phyloP scores from a whole-genome alignment of 2,797 vertebrate species.

The Pipistrellus pipistrellus region DNA sequence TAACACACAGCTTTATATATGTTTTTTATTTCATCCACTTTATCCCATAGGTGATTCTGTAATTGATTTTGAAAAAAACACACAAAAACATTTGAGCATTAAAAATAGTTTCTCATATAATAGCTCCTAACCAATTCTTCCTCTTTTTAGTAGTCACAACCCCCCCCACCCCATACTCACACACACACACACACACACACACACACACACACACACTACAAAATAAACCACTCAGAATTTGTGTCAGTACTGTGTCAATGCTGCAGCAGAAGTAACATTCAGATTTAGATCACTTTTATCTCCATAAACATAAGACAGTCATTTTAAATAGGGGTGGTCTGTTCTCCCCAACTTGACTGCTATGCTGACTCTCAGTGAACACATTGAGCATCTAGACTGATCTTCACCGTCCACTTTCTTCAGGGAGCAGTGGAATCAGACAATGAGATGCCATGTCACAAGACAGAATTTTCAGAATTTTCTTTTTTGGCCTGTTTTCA shows the following conservation, averaged over 20 bases:
- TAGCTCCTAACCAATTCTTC: neutral
- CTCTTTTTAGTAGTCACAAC: slow-evolving; percentile 51
- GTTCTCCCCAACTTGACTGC: neutral
- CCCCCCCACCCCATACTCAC: neutral
- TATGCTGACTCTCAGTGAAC: neutral
- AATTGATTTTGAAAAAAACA: slow-evolving; percentile 25
- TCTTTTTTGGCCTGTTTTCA: slow-evolving; percentile 61
- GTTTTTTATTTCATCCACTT: slow-evolving; percentile 5
- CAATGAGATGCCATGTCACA: neutral
- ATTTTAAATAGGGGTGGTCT: neutral
- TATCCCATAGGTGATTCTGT: neutral
- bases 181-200: too few species aligned
- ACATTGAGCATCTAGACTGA: neutral
- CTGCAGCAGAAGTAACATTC: neutral
- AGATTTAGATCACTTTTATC: neutral
- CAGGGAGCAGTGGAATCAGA: neutral
- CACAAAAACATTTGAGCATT: neutral
- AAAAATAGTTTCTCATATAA: slow-evolving; percentile 6
- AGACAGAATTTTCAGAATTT: slow-evolving; percentile 15
- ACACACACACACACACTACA: too few species aligned
- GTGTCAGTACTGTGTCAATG: neutral
- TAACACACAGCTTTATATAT: neutral
- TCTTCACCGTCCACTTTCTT: neutral
- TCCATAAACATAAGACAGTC: neutral
- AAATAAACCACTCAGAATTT: neutral